Evolutionary conservation across 2,888 invertebrate species (phyloP).

Genomic region (Folsomia candida): DNA sequence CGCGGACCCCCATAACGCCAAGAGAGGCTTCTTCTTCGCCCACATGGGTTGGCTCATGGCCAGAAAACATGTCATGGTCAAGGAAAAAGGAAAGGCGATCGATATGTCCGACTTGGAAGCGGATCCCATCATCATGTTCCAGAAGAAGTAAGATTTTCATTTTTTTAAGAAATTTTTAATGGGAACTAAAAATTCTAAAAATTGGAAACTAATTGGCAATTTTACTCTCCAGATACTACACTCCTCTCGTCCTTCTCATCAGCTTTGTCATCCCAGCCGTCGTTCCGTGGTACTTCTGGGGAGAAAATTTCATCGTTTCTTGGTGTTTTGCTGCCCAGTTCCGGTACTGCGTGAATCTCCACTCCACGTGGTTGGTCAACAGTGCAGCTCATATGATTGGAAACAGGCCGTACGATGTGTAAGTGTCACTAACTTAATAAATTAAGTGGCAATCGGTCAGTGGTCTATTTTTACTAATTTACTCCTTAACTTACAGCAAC

Average conservation of each 20-base stretch:
- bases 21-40: slow-evolving; percentile 90
- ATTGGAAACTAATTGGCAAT: neutral
- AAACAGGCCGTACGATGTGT: slow-evolving; percentile 69
- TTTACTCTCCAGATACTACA: slow-evolving; percentile 64
- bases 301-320: slow-evolving; percentile 63
- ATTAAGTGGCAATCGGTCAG: neutral
- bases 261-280: slow-evolving; percentile 63
- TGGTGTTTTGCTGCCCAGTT: slow-evolving; percentile 64
- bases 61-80: slow-evolving; percentile 86
- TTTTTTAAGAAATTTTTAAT: too few relatives aligned
- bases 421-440: slow-evolving; percentile 20
- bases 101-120: slow-evolving; percentile 78
- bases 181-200: neutral
- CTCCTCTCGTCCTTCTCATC: slow-evolving; percentile 61
- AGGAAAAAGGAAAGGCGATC: slow-evolving; percentile 77
- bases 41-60: slow-evolving; percentile 93
- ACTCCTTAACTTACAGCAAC: slow-evolving; percentile 59
- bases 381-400: slow-evolving; percentile 78
- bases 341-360: slow-evolving; percentile 65
- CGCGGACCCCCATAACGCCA: slow-evolving; percentile 91
- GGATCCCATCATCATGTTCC: slow-evolving; percentile 82
- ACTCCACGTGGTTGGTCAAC: slow-evolving; percentile 79
- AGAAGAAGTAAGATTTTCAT: slow-evolving; percentile 67
- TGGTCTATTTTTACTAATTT: too few relatives aligned
- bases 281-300: slow-evolving; percentile 68